These are phyloP conservation scores for Galagoides demidoff DNA, from an alignment of 2,797 vertebrate genomes.

Conservation along the genomic window DNA sequence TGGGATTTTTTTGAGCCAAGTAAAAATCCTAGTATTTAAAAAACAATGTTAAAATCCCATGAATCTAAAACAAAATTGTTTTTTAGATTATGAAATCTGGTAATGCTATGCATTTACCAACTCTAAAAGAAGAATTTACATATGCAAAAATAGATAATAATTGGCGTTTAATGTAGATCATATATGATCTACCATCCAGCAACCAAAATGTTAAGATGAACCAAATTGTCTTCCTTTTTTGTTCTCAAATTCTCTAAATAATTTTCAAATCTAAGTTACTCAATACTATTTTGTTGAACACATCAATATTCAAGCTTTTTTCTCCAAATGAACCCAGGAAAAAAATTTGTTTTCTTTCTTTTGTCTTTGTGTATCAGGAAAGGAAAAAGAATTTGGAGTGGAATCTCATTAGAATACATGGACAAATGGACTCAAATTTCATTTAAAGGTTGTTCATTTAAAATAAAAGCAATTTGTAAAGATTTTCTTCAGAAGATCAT, in stretches of 20 bases:
- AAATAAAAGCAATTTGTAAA: not conserved
- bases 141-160: not conserved
- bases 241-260: not conserved
- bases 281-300: constrained; percentile 1
- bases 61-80: constrained; percentile 37
- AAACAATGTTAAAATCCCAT: constrained; percentile 43
- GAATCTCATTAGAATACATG: not conserved
- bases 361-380: not conserved
- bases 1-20: not conserved
- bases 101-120: not conserved
- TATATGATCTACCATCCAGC: not conserved
- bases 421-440: not conserved
- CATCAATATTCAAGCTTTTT: not conserved
- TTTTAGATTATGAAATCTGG: constrained; percentile 25
- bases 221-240: not conserved
- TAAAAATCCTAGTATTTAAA: not conserved
- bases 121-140: not conserved
- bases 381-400: not conserved
- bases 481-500: not conserved
- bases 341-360: not conserved
- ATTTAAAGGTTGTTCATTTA: not conserved
- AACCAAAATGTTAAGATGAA: not conserved
- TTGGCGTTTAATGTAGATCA: not conserved
- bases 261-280: not conserved
- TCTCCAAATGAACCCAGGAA: not conserved